Evolutionary conservation across 2,797 vertebrate species (phyloP), one percentile per base, ranked within the genome.

Genomic region (Antennarius maculatus): DNA sequence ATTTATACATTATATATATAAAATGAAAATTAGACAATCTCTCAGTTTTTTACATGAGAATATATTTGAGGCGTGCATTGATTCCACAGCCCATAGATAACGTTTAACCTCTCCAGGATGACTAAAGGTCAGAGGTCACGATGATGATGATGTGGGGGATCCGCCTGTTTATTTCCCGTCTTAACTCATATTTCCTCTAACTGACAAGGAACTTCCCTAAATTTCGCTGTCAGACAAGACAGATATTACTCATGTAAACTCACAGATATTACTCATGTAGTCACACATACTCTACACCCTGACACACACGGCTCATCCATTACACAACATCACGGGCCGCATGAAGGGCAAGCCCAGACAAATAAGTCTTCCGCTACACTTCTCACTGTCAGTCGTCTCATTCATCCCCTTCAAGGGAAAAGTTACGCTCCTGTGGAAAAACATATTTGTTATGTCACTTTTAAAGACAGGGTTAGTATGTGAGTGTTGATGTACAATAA

Each of bases 331-430:
- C 59, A 42, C 37, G 2, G 77, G 76, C 71, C 52, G 65, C 9
- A 74, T n/a, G 56, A 66, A 50, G 74, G 66, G 76, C 86, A 83
- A 76, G 90, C 39, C 74, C 29, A 2, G 82, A 67, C 91, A 89
- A 65, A 72, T 18, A 46, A 34, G 57, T 50, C 55, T 29, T 85
- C 80, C 68, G 29, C 56, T 54, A 1, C 31, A 2, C 69, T 62
- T 70, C 48, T 60, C 5, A 3, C 23, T 42, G 42, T 65, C 65
- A 66, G 47, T 63, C 42, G 69, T 42, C 28, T 45, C 61, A 7
- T 58, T 77, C 43, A 64, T 13, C 15, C 41, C 43, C 62, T 66
- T 59, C 17, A 8, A 8, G 37, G 51, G 54, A 23, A 55, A 75
- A 70, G 57, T 6, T 5, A 1, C 50, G 54, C 54, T 63, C 10